Evolutionary conservation across 2,888 invertebrate genomes (phyloP).

Genomic region (Cheilosia scutellata): DNA sequence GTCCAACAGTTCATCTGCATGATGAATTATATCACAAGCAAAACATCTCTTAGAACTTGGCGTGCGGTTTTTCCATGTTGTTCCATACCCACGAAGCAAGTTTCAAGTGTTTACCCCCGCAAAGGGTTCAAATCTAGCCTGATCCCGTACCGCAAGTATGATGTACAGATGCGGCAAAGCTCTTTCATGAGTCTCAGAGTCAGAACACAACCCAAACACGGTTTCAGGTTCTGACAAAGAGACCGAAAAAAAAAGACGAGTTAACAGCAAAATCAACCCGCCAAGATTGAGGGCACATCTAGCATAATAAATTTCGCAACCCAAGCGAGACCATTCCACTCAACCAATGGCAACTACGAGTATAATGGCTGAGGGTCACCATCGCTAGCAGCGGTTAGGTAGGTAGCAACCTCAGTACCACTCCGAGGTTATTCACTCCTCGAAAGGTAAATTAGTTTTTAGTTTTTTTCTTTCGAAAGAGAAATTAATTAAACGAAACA

Average conservation of each 20-base stretch:
- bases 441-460: constrained; percentile 70
- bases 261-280: constrained; percentile 36
- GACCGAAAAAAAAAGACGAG: not conserved
- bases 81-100: constrained; percentile 33
- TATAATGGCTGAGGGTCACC: constrained; percentile 46
- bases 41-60: constrained; percentile 60
- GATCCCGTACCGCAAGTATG: constrained; percentile 26
- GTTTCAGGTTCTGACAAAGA: constrained; percentile 43
- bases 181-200: constrained; percentile 45
- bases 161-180: constrained; percentile 54
- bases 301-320: constrained; percentile 74
- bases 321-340: constrained; percentile 32
- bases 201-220: constrained; percentile 29
- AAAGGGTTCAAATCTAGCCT: constrained; percentile 45
- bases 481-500: constrained; percentile 76
- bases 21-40: constrained; percentile 64
- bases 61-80: constrained; percentile 57
- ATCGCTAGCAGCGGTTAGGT: constrained; percentile 12
- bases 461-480: constrained; percentile 47
- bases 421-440: constrained; percentile 69
- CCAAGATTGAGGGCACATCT: constrained; percentile 67
- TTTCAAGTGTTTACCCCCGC: constrained; percentile 12
- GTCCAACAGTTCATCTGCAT: constrained; percentile 56
- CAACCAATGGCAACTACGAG: constrained; percentile 37
- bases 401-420: constrained; percentile 9